phyloP scores from a whole-genome alignment of 2,888 invertebrate species.

The Orchesella flavescens region DNA sequence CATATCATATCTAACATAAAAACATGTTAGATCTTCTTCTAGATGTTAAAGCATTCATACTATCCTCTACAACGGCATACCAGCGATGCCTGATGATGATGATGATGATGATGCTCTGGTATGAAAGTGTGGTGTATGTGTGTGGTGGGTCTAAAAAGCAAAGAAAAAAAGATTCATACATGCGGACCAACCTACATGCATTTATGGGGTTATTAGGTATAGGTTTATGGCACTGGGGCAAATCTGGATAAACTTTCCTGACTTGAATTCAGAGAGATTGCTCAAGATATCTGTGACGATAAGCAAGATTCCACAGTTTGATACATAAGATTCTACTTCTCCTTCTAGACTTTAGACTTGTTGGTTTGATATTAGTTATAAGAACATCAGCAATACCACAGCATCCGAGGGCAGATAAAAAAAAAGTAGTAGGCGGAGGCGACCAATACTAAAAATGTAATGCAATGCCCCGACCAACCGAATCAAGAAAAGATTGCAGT shows the following conservation, averaged over 20 bases:
- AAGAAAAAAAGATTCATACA: neutral
- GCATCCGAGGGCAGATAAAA: too few relatives aligned
- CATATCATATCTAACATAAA: neutral
- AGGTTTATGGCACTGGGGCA: constrained; percentile 18
- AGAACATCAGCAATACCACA: neutral
- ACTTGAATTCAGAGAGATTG: constrained; percentile 42
- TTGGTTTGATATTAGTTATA: constrained; percentile 9
- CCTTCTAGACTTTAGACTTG: constrained; percentile 21
- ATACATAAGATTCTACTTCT: neutral
- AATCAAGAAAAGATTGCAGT: constrained; percentile 30
- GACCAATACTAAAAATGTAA: constrained; percentile 8
- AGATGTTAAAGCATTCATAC: too few relatives aligned
- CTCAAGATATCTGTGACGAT: constrained; percentile 20
- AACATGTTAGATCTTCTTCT: too few relatives aligned
- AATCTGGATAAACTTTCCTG: constrained; percentile 42
- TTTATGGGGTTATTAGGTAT: neutral
- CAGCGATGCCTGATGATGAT: too few relatives aligned
- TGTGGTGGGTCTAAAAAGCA: too few relatives aligned
- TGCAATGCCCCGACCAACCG: constrained; percentile 8
- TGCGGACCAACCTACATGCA: too few relatives aligned
- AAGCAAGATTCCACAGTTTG: constrained; percentile 30
- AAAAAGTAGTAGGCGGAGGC: constrained; percentile 5
- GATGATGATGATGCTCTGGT: too few relatives aligned
- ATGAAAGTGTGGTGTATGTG: too few relatives aligned
- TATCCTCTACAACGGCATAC: too few relatives aligned